These are phyloP conservation scores for Gymnosoma rotundatum DNA, from an alignment of 2,888 invertebrate species.

Conservation along the genomic window DNA sequence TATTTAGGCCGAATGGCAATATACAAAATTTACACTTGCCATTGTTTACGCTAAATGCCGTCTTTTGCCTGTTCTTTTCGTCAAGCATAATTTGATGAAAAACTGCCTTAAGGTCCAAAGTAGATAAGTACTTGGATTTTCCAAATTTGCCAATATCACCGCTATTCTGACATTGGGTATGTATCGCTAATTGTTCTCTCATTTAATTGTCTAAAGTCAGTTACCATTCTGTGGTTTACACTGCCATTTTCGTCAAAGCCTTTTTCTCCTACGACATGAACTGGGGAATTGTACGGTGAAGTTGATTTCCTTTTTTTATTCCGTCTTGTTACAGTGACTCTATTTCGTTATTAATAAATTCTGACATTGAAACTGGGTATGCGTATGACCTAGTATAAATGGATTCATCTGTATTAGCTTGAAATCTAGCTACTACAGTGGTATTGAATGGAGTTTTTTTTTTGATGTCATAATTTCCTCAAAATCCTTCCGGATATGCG, in stretches of 20 bases:
- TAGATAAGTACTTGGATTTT: slow-evolving; percentile 21
- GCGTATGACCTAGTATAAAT: no score
- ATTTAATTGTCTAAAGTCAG: slow-evolving; percentile 10
- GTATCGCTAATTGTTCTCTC: neutral
- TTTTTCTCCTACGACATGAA: no score
- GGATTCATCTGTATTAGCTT: no score
- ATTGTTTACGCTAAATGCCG: slow-evolving; percentile 76
- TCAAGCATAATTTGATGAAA: slow-evolving; percentile 36
- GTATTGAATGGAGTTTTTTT: neutral
- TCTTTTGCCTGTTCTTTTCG: slow-evolving; percentile 75
- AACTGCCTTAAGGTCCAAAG: slow-evolving; percentile 17
- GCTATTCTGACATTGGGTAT: slow-evolving; percentile 3
- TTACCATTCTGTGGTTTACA: slow-evolving; percentile 12
- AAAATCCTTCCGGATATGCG: neutral
- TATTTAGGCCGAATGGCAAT: slow-evolving; percentile 33
- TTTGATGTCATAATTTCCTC: neutral
- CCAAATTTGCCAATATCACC: slow-evolving; percentile 18
- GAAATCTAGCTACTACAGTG: no score
- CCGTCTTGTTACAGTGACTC: no score
- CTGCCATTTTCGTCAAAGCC: no score
- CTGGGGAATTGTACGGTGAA: no score
- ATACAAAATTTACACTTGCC: slow-evolving; percentile 77
- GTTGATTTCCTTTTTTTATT: no score
- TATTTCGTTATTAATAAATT: no score
- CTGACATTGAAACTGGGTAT: no score